Evolutionary conservation across 2,113 vertebrate species (phyloP).

Genomic region (Melanerpes formicivorus): DNA sequence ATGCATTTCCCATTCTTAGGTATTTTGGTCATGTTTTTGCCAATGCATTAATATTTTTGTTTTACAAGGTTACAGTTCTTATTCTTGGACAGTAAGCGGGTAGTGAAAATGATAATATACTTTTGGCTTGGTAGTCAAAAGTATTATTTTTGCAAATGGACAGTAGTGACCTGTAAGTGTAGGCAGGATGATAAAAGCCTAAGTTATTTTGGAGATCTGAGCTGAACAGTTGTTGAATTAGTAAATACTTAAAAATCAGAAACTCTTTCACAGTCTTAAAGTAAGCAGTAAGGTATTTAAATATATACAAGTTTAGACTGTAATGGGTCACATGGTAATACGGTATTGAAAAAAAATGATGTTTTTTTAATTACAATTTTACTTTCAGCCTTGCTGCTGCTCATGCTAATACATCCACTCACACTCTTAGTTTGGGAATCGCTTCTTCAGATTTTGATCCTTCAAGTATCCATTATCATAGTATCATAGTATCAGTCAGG

Average conservation of each 20-base stretch:
- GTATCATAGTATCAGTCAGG: no score
- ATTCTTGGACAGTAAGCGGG: background rate
- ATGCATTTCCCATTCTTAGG: background rate
- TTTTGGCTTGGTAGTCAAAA: background rate
- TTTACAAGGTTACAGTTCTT: background rate
- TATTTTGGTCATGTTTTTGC: background rate
- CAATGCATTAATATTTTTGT: background rate
- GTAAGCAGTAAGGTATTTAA: background rate
- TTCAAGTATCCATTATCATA: background rate
- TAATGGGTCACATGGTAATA: background rate
- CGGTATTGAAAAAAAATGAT: background rate
- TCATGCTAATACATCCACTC: background rate
- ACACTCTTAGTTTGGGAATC: background rate
- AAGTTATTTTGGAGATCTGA: background rate
- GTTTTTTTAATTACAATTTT: background rate
- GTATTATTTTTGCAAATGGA: conserved; percentile 12
- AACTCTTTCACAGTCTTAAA: background rate
- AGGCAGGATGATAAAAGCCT: background rate
- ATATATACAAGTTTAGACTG: background rate
- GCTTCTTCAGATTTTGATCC: background rate
- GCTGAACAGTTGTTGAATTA: background rate
- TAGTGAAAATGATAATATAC: background rate
- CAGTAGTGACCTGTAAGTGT: background rate
- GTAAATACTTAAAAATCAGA: background rate
- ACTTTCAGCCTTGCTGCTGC: background rate